A percentile compares a stretch with the other conserved stretches of the same genome.
phyloP scores from a whole-genome alignment of 2,888 invertebrate species.

The Oxycera nigricornis region DNA sequence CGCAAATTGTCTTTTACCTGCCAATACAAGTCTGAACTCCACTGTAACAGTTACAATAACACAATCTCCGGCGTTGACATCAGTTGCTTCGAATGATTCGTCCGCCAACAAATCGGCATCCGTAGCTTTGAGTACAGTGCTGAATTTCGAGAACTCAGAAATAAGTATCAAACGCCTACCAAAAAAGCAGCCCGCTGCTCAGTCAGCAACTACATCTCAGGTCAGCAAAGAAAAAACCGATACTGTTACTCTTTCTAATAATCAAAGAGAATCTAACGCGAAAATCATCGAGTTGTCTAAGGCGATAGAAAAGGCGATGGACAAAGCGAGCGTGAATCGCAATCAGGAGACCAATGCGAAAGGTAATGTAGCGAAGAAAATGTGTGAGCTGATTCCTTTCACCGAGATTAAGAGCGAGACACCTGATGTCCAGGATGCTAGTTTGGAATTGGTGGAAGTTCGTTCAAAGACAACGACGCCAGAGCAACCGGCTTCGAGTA shows the following conservation, averaged over 20 bases:
- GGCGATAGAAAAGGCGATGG: background rate
- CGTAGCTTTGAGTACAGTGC: background rate
- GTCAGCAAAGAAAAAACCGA: background rate
- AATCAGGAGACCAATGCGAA: background rate
- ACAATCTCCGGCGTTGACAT: conserved; percentile 25
- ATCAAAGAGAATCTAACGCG: background rate
- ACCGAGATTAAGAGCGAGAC: conserved; percentile 49
- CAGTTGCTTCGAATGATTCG: background rate
- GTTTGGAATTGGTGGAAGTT: background rate
- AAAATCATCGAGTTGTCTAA: background rate
- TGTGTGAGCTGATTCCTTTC: conserved; percentile 46
- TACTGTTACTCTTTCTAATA: background rate
- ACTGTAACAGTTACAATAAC: conserved; percentile 22
- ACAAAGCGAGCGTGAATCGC: background rate
- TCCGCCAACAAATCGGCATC: background rate
- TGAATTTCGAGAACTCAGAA: conserved; percentile 16
- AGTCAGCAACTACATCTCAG: background rate
- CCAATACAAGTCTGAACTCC: background rate
- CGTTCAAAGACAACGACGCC: conserved; percentile 24
- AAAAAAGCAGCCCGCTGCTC: background rate
- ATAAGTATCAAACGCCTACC: conserved; percentile 17
- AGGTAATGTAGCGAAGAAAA: background rate
- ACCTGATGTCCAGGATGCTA: conserved; percentile 41
- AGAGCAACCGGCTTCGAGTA: background rate
- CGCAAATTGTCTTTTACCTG: background rate